Evolutionary conservation across 2,888 invertebrate species (phyloP), one percentile per base, ranked within the genome.

Genomic region (Phasia obesa): DNA sequence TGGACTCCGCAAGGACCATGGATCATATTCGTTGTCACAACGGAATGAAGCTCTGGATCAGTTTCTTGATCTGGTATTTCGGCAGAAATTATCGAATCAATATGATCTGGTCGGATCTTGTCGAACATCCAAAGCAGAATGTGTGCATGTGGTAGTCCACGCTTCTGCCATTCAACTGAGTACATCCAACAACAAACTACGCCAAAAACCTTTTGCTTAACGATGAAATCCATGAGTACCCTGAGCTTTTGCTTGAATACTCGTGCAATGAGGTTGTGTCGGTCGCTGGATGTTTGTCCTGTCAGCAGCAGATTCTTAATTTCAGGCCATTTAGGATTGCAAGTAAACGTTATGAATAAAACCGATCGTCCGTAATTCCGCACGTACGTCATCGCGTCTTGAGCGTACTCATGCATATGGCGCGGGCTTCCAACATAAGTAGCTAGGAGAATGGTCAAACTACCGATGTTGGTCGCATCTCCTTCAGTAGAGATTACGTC

Each of bases 11-110:
- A 67, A 17, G 44, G 44, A 17, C 77, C 77, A 62, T 90, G 89
- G 53, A 89, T 87, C 87, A 88, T 85, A 85, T 86, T 86, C 57
- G 69, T 71, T 55, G 49, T 84, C 60, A 89, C 85, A 3, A 21
- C 23, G 9, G 23, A 21, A 23, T 51, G 23, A 17, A 51, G 21
- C 21, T 51, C 70, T 31, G 79, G 78, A 65, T 79, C 71, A 19
- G 23, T 82, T 38, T 79, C 64, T 5, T 73, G 84, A 87, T 88
- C 86, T 85, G 88, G 87, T 81, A 89, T 76, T 55, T 84, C 81
- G 11, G 84, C 75, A n/a, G 67, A 85, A 42, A 86, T 85, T 7
- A 60, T 74, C 21, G 59, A 53, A 81, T 85, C 84, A 53, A 85
- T 85, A 55, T 84, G 25, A 44, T 82, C 73, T 60, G 73, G 77